Evolutionary conservation across 2,113 vertebrate species (phyloP).

Genomic region (Pholis gunnellus): DNA sequence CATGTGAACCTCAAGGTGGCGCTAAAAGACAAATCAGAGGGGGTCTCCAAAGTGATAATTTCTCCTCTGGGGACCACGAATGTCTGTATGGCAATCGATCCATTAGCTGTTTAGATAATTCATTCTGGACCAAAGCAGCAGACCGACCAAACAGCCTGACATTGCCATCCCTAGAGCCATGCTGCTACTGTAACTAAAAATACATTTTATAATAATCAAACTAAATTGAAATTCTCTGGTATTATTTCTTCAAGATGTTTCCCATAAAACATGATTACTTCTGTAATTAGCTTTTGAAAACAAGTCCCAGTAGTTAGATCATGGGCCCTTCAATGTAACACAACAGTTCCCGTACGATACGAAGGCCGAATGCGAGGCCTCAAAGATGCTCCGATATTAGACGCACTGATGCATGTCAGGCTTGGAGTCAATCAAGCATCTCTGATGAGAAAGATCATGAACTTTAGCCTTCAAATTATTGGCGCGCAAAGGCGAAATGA

Average conservation of each 20-base stretch:
- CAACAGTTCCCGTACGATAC: neutral
- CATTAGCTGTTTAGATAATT: no score
- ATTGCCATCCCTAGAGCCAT: neutral
- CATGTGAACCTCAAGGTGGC: neutral
- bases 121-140: neutral
- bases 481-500: slow-evolving; percentile 1
- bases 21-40: neutral
- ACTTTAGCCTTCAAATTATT: slow-evolving; percentile 28
- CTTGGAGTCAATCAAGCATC: slow-evolving; percentile 20
- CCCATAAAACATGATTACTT: neutral
- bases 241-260: neutral
- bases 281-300: neutral
- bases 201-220: slow-evolving; percentile 3
- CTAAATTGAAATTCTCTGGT: neutral
- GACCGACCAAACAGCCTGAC: neutral
- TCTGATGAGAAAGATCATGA: slow-evolving; percentile 26
- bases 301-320: neutral
- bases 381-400: neutral
- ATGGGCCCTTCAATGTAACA: neutral
- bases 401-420: neutral
- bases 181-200: slow-evolving; percentile 7
- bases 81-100: neutral
- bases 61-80: neutral
- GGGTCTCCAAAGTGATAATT: neutral
- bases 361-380: neutral